Conservation (phyloP, 1,140 invertebrate species). For the Vollenhovia emeryi region DNA sequence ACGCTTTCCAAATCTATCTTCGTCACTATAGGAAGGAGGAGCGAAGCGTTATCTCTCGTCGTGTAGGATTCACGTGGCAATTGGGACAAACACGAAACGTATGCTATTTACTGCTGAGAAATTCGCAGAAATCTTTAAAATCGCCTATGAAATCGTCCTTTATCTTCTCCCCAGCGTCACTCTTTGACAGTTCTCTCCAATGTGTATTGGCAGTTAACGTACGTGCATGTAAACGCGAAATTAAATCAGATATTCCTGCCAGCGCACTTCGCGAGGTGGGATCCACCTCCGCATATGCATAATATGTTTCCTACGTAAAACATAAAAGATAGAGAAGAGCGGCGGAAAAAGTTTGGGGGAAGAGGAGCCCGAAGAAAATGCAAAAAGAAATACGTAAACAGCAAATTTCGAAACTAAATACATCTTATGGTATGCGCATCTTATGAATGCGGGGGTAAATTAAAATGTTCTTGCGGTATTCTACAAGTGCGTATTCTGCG, state of each 20-base stretch:
- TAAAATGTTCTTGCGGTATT: neutral
- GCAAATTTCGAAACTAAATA: neutral
- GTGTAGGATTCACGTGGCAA: no score
- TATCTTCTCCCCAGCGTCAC: constrained; percentile 80
- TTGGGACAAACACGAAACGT: neutral
- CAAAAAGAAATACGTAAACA: neutral
- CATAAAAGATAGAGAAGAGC: neutral
- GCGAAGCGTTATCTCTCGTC: neutral
- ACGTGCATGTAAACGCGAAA: constrained; percentile 83
- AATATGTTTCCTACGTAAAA: constrained; percentile 79
- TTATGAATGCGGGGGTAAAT: neutral
- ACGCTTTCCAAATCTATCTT: constrained; percentile 87
- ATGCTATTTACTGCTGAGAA: constrained; percentile 83
- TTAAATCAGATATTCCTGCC: constrained; percentile 83
- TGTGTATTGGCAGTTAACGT: constrained; percentile 83
- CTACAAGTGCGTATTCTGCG: neutral
- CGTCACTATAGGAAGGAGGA: constrained; percentile 84
- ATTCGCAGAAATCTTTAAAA: constrained; percentile 85
- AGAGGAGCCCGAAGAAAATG: neutral
- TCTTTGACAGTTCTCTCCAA: constrained; percentile 86
- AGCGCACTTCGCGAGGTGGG: constrained; percentile 75
- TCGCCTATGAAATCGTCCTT: constrained; percentile 86
- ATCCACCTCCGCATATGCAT: constrained; percentile 81
- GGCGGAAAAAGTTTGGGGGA: neutral
- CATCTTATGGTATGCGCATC: neutral